A percentile compares a stretch with the other conserved stretches of the same genome.
phyloP scores from a whole-genome alignment of 2,888 invertebrate species.

The Microplitis deprimator region DNA sequence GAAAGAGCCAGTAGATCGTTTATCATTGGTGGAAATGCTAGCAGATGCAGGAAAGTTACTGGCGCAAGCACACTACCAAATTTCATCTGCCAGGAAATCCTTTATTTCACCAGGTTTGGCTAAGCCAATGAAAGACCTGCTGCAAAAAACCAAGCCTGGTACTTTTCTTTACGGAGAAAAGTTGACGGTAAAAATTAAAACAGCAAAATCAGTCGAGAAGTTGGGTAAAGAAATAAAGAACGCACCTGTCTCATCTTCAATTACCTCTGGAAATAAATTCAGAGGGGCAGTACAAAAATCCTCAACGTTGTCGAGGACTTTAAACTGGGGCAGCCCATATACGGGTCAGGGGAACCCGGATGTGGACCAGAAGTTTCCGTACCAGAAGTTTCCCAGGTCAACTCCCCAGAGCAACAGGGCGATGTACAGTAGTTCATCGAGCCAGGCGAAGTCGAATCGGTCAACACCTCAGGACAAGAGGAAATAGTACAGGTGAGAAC shows the following conservation, averaged over 20 bases:
- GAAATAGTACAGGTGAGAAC: too few species aligned
- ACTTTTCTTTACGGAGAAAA: conserved; percentile 36
- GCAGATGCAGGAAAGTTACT: conserved; percentile 36
- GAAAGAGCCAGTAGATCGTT: conserved; percentile 29
- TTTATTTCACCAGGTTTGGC: conserved; percentile 34
- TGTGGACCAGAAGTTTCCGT: too few species aligned
- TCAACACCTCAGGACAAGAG: too few species aligned
- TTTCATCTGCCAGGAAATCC: conserved; percentile 36
- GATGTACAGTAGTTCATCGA: too few species aligned
- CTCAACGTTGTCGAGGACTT: conserved; percentile 1
- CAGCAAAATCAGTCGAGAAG: conserved; percentile 40
- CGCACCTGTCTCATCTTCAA: neutral
- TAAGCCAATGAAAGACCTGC: conserved; percentile 35
- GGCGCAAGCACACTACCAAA: conserved; percentile 34
- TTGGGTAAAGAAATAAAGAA: conserved; percentile 35
- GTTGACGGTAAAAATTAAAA: conserved; percentile 32
- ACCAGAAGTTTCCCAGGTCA: too few species aligned
- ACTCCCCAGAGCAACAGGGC: too few species aligned
- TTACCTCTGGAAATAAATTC: neutral
- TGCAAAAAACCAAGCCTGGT: conserved; percentile 35
- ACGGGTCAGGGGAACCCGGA: too few species aligned
- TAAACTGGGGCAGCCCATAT: too few species aligned
- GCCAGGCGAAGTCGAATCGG: too few species aligned
- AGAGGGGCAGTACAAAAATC: neutral
- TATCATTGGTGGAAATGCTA: conserved; percentile 30